phyloP scores from a whole-genome alignment of 2,888 invertebrate species.

The Metacarcinus magister region DNA sequence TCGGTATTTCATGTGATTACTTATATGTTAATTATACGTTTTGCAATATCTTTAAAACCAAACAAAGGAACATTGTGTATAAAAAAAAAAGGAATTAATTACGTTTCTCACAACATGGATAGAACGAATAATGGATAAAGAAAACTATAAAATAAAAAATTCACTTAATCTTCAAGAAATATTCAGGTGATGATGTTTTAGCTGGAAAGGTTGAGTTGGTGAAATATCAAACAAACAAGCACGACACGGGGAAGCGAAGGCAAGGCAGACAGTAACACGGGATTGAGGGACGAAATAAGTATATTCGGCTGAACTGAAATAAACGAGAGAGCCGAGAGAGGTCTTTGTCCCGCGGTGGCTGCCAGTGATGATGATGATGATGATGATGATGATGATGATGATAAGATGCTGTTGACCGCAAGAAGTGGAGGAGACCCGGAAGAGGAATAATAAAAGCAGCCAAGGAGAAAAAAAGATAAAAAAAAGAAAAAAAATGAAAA shows the following conservation, averaged over 20 bases:
- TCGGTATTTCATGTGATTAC: neutral
- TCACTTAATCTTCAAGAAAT: neutral
- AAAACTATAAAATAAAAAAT: neutral
- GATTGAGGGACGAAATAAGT: neutral
- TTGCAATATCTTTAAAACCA: neutral
- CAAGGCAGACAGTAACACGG: neutral
- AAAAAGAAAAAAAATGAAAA: neutral
- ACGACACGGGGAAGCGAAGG: neutral
- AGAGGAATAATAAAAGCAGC: neutral
- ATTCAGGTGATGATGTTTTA: neutral
- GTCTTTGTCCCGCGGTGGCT: neutral
- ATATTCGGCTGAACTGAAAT: neutral
- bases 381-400: neutral
- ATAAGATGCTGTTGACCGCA: neutral
- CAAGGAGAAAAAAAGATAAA: neutral
- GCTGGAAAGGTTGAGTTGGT: neutral
- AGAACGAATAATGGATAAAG: neutral
- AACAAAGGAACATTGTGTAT: neutral
- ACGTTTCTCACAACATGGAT: neutral
- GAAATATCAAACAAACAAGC: neutral
- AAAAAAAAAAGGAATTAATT: neutral
- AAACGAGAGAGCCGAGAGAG: neutral
- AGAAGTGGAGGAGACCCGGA: neutral
- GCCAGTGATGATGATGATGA: neutral
- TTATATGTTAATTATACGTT: neutral